These are phyloP conservation scores for Tichodroma muraria DNA, from an alignment of 2,113 vertebrate genomes.

Conservation along the genomic window DNA sequence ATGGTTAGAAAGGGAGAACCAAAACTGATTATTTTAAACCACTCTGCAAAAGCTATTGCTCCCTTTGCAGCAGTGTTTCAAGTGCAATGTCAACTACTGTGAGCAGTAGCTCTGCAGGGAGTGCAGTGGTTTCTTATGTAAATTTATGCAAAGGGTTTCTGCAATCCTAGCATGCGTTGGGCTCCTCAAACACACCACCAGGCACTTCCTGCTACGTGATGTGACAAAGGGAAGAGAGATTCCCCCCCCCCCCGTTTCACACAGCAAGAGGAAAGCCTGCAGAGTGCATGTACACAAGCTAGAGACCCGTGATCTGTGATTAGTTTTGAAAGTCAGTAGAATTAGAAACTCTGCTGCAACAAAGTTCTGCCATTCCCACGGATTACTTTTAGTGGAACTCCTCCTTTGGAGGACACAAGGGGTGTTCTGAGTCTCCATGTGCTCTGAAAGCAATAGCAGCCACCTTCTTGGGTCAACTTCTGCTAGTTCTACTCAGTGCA, in stretches of 20 bases:
- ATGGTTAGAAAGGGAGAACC: slow-evolving; percentile 43
- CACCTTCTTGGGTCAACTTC: not conserved
- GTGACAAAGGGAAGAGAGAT: slow-evolving; percentile 24
- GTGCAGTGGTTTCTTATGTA: slow-evolving; percentile 52
- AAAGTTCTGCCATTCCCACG: not conserved
- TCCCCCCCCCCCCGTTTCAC: not conserved
- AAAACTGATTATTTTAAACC: slow-evolving; percentile 62
- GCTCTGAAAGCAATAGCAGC: not conserved
- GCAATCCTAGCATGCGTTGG: slow-evolving; percentile 18
- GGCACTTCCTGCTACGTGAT: slow-evolving; percentile 21
- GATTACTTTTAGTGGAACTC: not conserved
- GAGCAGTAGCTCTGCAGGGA: slow-evolving; percentile 59
- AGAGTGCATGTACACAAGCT: not conserved
- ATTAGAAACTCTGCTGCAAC: not conserved
- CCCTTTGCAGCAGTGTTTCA: slow-evolving; percentile 37
- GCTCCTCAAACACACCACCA: slow-evolving; percentile 41
- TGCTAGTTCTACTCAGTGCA: not conserved
- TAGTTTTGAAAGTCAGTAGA: not conserved
- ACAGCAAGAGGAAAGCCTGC: not conserved
- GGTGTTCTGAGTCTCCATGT: not conserved
- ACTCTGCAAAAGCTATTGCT: slow-evolving; percentile 14
- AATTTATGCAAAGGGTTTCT: slow-evolving; percentile 69
- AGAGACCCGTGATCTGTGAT: not conserved
- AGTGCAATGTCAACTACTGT: slow-evolving; percentile 39
- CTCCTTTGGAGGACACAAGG: not conserved